phyloP scores from a whole-genome alignment of 2,888 invertebrate genomes.

The Folsomia manolachei region DNA sequence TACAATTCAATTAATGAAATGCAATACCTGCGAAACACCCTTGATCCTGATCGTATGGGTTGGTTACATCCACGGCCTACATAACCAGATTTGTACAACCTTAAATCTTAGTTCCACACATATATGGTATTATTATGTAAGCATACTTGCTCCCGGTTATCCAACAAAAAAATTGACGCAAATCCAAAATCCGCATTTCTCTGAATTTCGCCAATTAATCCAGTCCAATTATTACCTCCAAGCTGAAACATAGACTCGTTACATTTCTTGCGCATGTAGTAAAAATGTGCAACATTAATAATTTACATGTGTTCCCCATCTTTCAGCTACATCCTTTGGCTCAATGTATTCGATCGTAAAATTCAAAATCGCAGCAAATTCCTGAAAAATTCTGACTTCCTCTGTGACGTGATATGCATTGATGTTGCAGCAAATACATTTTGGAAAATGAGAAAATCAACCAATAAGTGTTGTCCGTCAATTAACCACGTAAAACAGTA shows the following conservation, averaged over 20 bases:
- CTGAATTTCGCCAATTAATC: slow-evolving; percentile 47
- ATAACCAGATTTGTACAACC: not conserved
- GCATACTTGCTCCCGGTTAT: slow-evolving; percentile 38
- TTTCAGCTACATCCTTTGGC: slow-evolving; percentile 38
- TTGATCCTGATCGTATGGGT: slow-evolving; percentile 48
- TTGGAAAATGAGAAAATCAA: too few relatives aligned
- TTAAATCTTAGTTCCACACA: too few relatives aligned
- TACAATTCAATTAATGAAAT: too few relatives aligned
- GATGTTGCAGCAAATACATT: too few relatives aligned
- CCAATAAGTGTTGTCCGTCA: too few relatives aligned
- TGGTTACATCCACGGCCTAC: slow-evolving; percentile 46
- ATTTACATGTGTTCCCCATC: slow-evolving; percentile 42
- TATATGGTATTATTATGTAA: too few relatives aligned
- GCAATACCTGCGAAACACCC: slow-evolving; percentile 51
- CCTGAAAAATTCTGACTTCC: slow-evolving; percentile 42
- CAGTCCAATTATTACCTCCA: slow-evolving; percentile 46
- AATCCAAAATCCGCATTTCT: slow-evolving; percentile 47
- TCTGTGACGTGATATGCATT: too few relatives aligned
- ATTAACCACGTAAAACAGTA: too few relatives aligned
- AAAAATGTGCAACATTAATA: too few relatives aligned
- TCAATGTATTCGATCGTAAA: slow-evolving; percentile 48
- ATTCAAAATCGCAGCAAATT: slow-evolving; percentile 43
- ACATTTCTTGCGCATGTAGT: not conserved
- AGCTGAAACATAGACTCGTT: slow-evolving; percentile 26
- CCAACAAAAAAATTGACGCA: slow-evolving; percentile 46